Evolutionary conservation across 2,113 vertebrate genomes (phyloP).

Genomic region (Bubo blakistoni): DNA sequence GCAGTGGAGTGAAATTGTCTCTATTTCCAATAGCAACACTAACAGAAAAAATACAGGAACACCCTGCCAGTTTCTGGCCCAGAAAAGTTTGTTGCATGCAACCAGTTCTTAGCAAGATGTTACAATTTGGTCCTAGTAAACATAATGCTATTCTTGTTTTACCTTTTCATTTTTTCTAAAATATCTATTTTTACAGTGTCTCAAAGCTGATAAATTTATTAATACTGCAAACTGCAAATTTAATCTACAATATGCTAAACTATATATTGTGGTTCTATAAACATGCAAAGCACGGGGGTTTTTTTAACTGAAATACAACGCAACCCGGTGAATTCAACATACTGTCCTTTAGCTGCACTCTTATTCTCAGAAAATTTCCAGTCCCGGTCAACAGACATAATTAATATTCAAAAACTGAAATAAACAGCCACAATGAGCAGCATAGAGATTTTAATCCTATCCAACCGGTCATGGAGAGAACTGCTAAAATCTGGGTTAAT

Average conservation of each 20-base stretch:
- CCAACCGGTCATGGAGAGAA: neutral
- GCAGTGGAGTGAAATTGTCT: neutral
- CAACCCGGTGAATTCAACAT: neutral
- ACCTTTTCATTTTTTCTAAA: neutral
- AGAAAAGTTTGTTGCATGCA: neutral
- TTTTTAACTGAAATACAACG: neutral
- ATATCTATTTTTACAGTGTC: neutral
- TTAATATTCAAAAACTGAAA: neutral
- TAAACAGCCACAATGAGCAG: neutral
- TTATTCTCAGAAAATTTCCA: neutral
- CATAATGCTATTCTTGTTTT: neutral
- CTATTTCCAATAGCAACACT: neutral
- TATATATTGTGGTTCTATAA: neutral
- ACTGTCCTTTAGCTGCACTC: neutral
- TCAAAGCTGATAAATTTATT: neutral
- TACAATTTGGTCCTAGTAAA: neutral
- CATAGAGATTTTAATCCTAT: conserved; percentile 4
- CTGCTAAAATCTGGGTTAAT: conserved; percentile 40
- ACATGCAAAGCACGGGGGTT: neutral
- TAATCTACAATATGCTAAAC: neutral
- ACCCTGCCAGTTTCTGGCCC: neutral
- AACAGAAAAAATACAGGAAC: neutral
- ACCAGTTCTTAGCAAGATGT: neutral
- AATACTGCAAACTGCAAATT: neutral
- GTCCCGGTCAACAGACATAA: neutral